Evolutionary conservation across 23 tunicate species (phyloP), one percentile per base, ranked within the genome.

Genomic region (Diplosoma virens): DNA sequence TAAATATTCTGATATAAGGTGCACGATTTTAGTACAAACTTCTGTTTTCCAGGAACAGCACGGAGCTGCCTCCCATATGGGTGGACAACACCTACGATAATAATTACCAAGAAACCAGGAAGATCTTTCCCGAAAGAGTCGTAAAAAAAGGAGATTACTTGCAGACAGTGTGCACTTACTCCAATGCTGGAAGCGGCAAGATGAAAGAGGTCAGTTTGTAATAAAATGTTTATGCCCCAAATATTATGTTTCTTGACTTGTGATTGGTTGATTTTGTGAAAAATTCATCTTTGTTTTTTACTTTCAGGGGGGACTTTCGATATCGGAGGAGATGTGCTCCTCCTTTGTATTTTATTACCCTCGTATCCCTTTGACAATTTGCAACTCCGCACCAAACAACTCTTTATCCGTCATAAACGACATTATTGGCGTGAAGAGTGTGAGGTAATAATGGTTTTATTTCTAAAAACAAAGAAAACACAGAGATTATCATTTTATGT

Each of bases 41-140:
- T 29, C 69, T 61, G 69, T 54, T 30, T 47, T 18, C 33, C 55
- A 85, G 91, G 46, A 85, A 85, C 52, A 80, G 91, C 6, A 85
- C 73, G 1, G 91, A 85, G 37, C 66, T 85, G 0, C 73, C 75
- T 27, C 67, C 70, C 0, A 25, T 85, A 11, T 54, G 66, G 22
- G 25, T 17, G 6, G 91, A 85, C 64, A 75, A 78, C 1, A 11
- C 65, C 2, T 85, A 85, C 73, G 91, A 85, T 31, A 78, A 80
- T 80, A 41, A 85, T 48, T 85, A 33, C 31, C 91, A 85, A 45
- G 84, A 78, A 59, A 59, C 75, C 1, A 56, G 82, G 30, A 22
- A 20, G 28, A 33, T 78, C 1, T 31, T 35, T 58, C 70, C 61
- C 2, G 22, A 25, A 0, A 71, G 71, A 37, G 58, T 17, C 0